Base-by-base conservation (phyloP, 2,888 invertebrate species). In the Dorcus hopei region DNA sequence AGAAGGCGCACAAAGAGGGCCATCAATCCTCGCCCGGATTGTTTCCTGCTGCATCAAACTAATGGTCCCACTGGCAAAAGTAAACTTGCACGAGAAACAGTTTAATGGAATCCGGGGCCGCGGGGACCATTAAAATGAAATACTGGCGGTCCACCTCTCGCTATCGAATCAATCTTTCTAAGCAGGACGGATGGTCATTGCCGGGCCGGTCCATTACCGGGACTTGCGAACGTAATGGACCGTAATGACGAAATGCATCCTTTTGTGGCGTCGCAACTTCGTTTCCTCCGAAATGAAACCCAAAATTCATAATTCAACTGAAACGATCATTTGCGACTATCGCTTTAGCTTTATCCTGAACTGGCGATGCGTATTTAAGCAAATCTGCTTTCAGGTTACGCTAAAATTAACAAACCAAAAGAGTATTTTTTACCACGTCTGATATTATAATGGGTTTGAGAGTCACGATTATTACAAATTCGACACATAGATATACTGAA, bases 81-180 rank as follows among this genome's bases (percentile, higher is more conserved):
- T 78, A 78, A 78, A 77, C 78, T 77, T 77, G 59, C 72, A 75
- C 75, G 73, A 73, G 79, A 79, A 80, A 79, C 80, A 79, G 79
- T 81, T 80, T 82, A 81, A 82, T 82, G 82, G 81, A 81, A 81
- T 81, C 80, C 79, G 76, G 80, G 79, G 76, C 77, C 80, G 77
- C 75, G 76, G 81, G 80, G 80, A 79, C 81, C 81, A 81, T 81
- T 81, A 81, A 81, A 81, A 81, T 82, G 81, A 82, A 81, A 81
- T 81, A 81, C 75, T 79, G 76, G 71, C 65, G 61, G 59, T 57
- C 68, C 57, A 55, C 56, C 66, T 63, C 64, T 67, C 70, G 68
- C 68, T 72, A 73, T 63, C 70, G 68, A 72, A 73, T 73, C 73
- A 73, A 73, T 73, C 72, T 72, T 70, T 72, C 72, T 75, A 75